These are phyloP conservation scores for Catostomus latipinnis DNA, from an alignment of 2,797 vertebrate species.

Conservation along the genomic window DNA sequence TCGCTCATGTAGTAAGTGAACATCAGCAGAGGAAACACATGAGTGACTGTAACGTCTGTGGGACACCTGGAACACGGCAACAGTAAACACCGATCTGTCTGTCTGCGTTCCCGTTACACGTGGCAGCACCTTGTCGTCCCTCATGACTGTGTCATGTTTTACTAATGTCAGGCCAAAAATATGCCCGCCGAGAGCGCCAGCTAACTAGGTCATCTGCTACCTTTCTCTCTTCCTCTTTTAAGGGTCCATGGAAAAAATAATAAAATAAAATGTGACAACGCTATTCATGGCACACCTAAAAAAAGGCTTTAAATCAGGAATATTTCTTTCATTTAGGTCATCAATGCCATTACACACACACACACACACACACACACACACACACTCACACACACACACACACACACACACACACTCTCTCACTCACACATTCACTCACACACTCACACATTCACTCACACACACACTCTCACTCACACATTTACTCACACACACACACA, in stretches of 20 bases:
- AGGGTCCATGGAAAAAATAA: conserved; percentile 34
- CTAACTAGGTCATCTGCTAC: conserved; percentile 60
- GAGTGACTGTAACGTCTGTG: background rate
- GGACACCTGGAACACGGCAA: background rate
- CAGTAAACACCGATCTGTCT: conserved; percentile 32
- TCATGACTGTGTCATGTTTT: conserved; percentile 61
- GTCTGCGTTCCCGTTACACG: conserved; percentile 47
- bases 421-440: no score
- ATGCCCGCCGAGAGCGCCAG: conserved; percentile 58
- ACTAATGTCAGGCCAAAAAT: conserved; percentile 65
- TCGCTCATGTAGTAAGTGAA: background rate
- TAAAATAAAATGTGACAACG: conserved; percentile 43
- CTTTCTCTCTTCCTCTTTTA: conserved; percentile 37
- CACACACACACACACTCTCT: no score
- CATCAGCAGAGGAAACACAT: conserved; percentile 1
- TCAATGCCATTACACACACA: conserved; percentile 33
- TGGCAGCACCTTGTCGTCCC: conserved; percentile 50
- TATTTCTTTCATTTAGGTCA: conserved; percentile 59
- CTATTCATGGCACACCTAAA: conserved; percentile 38
- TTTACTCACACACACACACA: no score
- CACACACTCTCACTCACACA: background rate
- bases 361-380: background rate
- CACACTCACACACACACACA: no score
- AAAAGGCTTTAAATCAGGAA: conserved; percentile 32
- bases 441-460: background rate